phyloP scores from a whole-genome alignment of 2,797 vertebrate genomes.

The Aulostomus chinensis region DNA sequence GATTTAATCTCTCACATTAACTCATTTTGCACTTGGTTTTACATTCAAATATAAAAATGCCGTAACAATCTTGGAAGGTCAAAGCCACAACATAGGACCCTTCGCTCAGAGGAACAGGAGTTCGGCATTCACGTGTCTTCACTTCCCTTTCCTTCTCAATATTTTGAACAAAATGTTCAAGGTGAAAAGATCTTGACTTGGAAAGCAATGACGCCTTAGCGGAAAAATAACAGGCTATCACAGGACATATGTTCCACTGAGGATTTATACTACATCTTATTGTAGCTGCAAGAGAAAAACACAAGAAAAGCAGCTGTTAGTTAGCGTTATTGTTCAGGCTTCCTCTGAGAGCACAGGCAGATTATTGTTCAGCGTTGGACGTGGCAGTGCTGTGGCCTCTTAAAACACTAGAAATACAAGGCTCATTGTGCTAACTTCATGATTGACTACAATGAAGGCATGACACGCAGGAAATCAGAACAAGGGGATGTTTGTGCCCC shows the following conservation, averaged over 20 bases:
- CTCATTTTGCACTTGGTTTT: slow-evolving; percentile 1
- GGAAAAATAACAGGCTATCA: not conserved
- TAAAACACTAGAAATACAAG: slow-evolving; percentile 50
- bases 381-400: slow-evolving; percentile 40
- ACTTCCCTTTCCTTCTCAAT: not conserved
- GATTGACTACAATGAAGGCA: slow-evolving; percentile 48
- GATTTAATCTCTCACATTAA: slow-evolving; percentile 1
- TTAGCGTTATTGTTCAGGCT: slow-evolving; percentile 29
- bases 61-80: slow-evolving; percentile 5
- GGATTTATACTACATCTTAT: not conserved
- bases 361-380: slow-evolving; percentile 43
- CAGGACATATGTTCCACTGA: not conserved
- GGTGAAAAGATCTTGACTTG: not conserved
- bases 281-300: too few species aligned
- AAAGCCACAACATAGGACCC: not conserved
- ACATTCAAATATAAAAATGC: slow-evolving; percentile 13
- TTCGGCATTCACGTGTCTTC: slow-evolving; percentile 61
- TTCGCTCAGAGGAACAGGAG: not conserved
- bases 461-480: slow-evolving; percentile 23
- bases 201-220: not conserved
- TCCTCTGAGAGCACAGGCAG: slow-evolving; percentile 43
- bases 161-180: slow-evolving; percentile 18
- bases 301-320: not conserved
- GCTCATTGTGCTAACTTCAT: slow-evolving; percentile 59
- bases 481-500: slow-evolving; percentile 13